Percentiles rank a stretch among this genome's conserved stretches.
phyloP scores from a whole-genome alignment of 2,888 invertebrate species.

The Druceiella hillmani region DNA sequence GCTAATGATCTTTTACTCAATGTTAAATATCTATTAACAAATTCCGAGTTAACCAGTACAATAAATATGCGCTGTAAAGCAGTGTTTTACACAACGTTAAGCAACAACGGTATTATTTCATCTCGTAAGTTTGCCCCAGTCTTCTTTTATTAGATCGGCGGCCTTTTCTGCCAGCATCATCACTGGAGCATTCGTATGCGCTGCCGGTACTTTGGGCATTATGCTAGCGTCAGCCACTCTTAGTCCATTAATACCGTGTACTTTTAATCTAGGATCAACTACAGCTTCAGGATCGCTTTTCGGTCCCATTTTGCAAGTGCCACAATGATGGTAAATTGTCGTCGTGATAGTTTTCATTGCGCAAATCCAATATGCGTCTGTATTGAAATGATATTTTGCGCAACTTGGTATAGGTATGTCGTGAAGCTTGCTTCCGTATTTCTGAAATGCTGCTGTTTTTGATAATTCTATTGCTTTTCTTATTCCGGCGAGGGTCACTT shows the following conservation, averaged over 20 bases:
- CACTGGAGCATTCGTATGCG: constrained; percentile 3
- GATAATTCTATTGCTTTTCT: constrained; percentile 40
- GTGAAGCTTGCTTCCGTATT: constrained; percentile 49
- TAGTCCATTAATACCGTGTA: constrained; percentile 3
- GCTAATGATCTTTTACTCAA: no score
- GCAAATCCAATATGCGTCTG: constrained; percentile 67
- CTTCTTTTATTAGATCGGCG: constrained; percentile 7
- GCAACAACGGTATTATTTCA: no score
- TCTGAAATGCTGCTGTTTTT: constrained; percentile 47
- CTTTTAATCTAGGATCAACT: constrained; percentile 7
- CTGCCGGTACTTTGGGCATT: constrained; percentile 2
- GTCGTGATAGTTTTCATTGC: constrained; percentile 37
- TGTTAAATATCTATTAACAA: no score
- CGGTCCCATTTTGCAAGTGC: constrained; percentile 5
- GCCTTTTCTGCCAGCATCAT: constrained; percentile 6
- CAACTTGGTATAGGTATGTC: constrained; percentile 52
- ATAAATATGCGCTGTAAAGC: no score
- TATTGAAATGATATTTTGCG: constrained; percentile 42
- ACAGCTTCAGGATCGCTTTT: background rate
- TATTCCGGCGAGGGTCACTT: constrained; percentile 43
- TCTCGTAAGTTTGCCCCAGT: no score
- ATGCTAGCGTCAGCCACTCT: constrained; percentile 10
- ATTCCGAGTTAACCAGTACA: no score
- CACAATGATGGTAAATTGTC: background rate
- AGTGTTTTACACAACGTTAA: no score